Conservation (phyloP, 1,140 invertebrate species). For the Cyrtorhinus lividipennis region DNA sequence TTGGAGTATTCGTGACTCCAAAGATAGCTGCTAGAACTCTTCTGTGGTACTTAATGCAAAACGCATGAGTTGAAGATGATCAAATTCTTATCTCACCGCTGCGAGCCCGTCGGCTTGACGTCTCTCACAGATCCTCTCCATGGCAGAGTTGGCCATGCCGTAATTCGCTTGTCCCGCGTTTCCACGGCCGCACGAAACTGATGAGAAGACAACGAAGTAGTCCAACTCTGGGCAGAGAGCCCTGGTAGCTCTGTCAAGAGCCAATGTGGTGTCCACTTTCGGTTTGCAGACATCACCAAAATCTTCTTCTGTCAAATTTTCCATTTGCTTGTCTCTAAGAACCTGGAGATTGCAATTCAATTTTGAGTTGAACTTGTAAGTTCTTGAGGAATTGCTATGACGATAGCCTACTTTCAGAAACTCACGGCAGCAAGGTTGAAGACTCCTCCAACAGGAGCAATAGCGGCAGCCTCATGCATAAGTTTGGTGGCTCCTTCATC, state of each 20-base stretch:
- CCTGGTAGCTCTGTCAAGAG: constrained; percentile 59
- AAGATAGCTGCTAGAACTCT: too few relatives aligned
- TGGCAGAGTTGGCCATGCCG: constrained; percentile 86
- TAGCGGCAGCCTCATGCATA: constrained; percentile 46
- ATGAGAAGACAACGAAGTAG: constrained; percentile 89
- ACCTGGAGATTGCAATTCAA: too few relatives aligned
- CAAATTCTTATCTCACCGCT: constrained; percentile 41
- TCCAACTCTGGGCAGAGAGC: constrained; percentile 61
- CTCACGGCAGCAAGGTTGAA: constrained; percentile 84
- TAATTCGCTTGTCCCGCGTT: constrained; percentile 93
- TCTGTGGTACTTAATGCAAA: too few relatives aligned
- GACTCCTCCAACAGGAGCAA: constrained; percentile 78
- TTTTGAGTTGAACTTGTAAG: background rate
- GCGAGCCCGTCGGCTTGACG: constrained; percentile 65
- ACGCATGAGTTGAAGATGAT: background rate
- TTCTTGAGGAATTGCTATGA: too few relatives aligned
- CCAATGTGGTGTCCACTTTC: constrained; percentile 60
- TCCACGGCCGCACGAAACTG: constrained; percentile 83
- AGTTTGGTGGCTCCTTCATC: constrained; percentile 53
- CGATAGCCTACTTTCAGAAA: too few relatives aligned
- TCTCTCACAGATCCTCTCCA: constrained; percentile 85
- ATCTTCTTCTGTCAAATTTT: constrained; percentile 68
- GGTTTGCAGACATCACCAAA: constrained; percentile 61
- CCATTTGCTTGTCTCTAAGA: constrained; percentile 69
- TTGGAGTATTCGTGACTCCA: too few relatives aligned